Evolutionary conservation across 2,888 invertebrate genomes (phyloP), one percentile per base, ranked within the genome.

Genomic region (Quadroppia sp.): DNA sequence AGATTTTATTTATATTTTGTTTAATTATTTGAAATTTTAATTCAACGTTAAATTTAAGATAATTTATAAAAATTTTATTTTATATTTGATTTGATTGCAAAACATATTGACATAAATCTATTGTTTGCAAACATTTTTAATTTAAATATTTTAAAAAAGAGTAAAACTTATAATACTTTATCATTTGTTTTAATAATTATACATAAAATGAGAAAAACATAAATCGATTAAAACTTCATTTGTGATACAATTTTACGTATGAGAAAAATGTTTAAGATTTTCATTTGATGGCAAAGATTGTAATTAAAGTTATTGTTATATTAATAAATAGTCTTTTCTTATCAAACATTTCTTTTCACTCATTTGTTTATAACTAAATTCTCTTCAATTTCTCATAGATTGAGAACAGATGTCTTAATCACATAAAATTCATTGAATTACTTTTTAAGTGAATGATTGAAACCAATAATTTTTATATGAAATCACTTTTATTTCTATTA

Each of bases 211-310:
- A 64, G n/a, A 20, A 15, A 3, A 53, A 53, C 4, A 50, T 50
- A 61, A 32, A 32, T 56, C 56, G 56, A 30, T 64, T 64, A 32
- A 64, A 64, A 25, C 25, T 23, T 64, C 32, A 64, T 64, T 64
- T 64, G 64, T 64, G 64, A 64, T 64, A 64, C 64, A 23, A 64
- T 64, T 64, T 64, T 40, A 36, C 36, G 23, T 40, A 64, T 20
- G 20, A 30, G 28, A 56, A 56, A 15, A 30, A 56, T 64, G 17
- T 64, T 40, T 40, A 13, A 7, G 40, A 40, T 64, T 64, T 64
- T 64, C 64, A 64, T 64, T 64, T 64, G 64, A 64, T 64, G 64
- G 64, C 64, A 64, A 40, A 15, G 20, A 40, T 40, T 61, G 28
- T 61, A 32, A 40, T 30, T 30, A 23, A 56, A 13, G n/a, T 56